Base-by-base conservation (phyloP, 2,888 invertebrate genomes). In the Luperina nickerlii region DNA sequence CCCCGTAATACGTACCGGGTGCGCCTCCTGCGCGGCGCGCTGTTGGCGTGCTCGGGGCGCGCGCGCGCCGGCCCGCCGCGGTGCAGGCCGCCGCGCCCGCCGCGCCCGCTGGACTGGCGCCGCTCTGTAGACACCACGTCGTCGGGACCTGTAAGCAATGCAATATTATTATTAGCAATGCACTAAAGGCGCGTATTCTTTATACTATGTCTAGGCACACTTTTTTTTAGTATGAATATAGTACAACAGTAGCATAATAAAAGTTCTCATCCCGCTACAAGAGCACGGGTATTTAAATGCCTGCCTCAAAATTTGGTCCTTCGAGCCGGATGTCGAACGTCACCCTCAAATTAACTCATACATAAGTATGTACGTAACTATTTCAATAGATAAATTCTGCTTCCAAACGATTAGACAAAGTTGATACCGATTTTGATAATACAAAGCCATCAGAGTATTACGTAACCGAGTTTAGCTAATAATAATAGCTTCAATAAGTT, bases 1-100 rank as follows among this genome's bases (percentile, higher is more conserved):
- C 45, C 1, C 42, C 8, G 9, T 9, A 48, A 15, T 15, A 15
- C 15, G 57, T 57, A 57, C 57, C 57, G 0, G 2, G 98, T 98
- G 63, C 98, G 96, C 8, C 98, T 95, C n/a, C 98, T 94, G 11
- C 98, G 93, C 0, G 98, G 98, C 65, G 96, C 94, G 87, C 88
- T 93, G 90, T 92, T 93, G 78, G 96, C 95, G 91, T 96, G 95
- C 1, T 96, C 96, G 32, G 96, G 95, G 0, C 96, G 91, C 0
- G 95, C 92, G 0, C 95, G 89, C 13, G 94, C 92, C 6, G 94
- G 89, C 0, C 92, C 93, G 13, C 93, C 94, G 84, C 95, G 94
- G 72, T 90, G 90, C 32, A 78, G 79, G 0, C 94, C 95, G 48
- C 94, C 94, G 74, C 96, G 94, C 0, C 93, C 95, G 20, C 96